Conservation (phyloP, 2,113 vertebrate species). For the Elaphurus davidianus region DNA sequence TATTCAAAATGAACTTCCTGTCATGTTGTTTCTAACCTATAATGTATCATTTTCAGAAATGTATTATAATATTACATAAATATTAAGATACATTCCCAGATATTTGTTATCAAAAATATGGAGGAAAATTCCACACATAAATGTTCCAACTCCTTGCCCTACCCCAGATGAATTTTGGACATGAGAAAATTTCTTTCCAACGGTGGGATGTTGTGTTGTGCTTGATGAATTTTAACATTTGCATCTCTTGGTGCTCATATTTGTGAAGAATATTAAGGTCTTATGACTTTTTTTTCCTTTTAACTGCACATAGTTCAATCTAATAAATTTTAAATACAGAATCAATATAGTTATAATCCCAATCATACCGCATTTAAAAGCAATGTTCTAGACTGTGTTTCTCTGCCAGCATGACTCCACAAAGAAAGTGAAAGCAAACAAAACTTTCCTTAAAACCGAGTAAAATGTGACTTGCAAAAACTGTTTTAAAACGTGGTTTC, state of each 20-base stretch:
- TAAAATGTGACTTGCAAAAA: constrained; percentile 1
- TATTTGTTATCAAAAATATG: neutral
- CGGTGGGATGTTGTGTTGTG: neutral
- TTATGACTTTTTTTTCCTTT: constrained; percentile 33
- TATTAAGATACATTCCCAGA: neutral
- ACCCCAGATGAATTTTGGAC: neutral
- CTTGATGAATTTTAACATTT: constrained; percentile 43
- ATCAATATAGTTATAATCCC: constrained; percentile 23
- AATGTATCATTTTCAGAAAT: neutral
- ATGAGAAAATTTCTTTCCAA: constrained; percentile 13
- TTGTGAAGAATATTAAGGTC: constrained; percentile 13
- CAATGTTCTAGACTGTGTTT: constrained; percentile 21
- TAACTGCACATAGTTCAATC: neutral
- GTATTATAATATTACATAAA: neutral
- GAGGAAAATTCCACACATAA: neutral
- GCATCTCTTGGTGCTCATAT: neutral
- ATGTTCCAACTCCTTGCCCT: neutral
- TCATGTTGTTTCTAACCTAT: neutral
- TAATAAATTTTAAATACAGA: constrained; percentile 48
- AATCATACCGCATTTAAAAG: constrained; percentile 2
- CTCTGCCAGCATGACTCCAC: constrained; percentile 3
- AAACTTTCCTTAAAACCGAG: constrained; percentile 9
- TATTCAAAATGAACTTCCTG: constrained; percentile 6
- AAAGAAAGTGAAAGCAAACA: constrained; percentile 60
- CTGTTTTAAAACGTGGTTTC: constrained; percentile 29